Evolutionary conservation across 2,113 vertebrate genomes (phyloP).

Genomic region (Ictalurus furcatus): DNA sequence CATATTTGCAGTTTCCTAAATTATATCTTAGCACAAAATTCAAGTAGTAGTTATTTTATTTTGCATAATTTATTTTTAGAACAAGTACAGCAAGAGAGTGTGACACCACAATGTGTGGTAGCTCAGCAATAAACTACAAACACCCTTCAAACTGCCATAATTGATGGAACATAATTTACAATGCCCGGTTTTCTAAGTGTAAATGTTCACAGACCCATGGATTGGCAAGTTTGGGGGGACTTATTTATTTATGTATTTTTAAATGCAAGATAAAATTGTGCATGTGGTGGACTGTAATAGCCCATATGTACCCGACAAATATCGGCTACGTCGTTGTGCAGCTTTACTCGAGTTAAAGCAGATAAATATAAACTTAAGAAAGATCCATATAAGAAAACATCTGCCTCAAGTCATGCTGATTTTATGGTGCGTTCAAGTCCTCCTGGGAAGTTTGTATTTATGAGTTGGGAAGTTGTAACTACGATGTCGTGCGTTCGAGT

Average conservation of each 20-base stretch:
- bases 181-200: slow-evolving; percentile 41
- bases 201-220: slow-evolving; percentile 41
- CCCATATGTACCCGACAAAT: slow-evolving; percentile 30
- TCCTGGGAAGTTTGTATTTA: no score
- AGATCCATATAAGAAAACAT: not conserved
- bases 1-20: not conserved
- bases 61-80: not conserved
- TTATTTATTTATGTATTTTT: not conserved
- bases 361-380: not conserved
- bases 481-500: no score
- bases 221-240: not conserved
- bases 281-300: slow-evolving; percentile 29
- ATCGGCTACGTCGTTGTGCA: slow-evolving; percentile 52
- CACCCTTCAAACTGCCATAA: not conserved
- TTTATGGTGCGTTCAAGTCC: not conserved
- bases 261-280: slow-evolving; percentile 12
- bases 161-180: slow-evolving; percentile 29
- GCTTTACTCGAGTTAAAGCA: not conserved
- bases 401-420: not conserved
- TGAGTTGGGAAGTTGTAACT: no score
- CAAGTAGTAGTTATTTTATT: not conserved
- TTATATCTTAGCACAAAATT: not conserved
- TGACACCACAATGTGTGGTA: not conserved
- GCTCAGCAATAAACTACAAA: not conserved
- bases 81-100: not conserved